These are phyloP conservation scores for Alloscopus bannaensis DNA, from an alignment of 2,888 invertebrate genomes.

Conservation along the genomic window DNA sequence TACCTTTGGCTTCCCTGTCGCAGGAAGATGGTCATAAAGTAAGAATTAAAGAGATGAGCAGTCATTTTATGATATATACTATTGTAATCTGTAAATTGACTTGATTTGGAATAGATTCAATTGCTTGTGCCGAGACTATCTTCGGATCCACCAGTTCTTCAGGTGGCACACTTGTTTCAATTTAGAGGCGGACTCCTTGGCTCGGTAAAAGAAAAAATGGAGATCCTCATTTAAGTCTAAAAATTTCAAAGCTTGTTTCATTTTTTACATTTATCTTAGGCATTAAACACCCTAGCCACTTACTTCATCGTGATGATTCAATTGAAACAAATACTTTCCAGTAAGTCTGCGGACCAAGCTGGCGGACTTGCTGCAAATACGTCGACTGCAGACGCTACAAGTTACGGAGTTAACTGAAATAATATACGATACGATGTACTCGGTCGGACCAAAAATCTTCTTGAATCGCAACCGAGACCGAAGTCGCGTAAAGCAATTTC, in stretches of 20 bases:
- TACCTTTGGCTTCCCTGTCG: background rate
- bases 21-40: background rate
- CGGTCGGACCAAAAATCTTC: no score
- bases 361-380: no score
- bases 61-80: background rate
- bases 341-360: no score
- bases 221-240: background rate
- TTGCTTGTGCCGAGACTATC: slow-evolving; percentile 21
- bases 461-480: slow-evolving; percentile 5
- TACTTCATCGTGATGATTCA: slow-evolving; percentile 40
- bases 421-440: no score
- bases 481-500: slow-evolving; percentile 24
- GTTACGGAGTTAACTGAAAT: no score
- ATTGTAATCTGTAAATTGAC: no score
- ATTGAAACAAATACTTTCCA: slow-evolving; percentile 36
- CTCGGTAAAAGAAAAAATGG: slow-evolving; percentile 23
- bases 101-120: slow-evolving; percentile 26
- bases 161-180: slow-evolving; percentile 11
- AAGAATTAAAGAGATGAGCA: background rate
- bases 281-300: slow-evolving; percentile 26
- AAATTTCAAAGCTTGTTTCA: no score
- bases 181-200: slow-evolving; percentile 24
- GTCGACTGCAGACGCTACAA: no score
- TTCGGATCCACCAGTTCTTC: slow-evolving; percentile 17
- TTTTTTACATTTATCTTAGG: slow-evolving; percentile 9